Evolutionary conservation across 2,113 vertebrate species (phyloP), one percentile per base, ranked within the genome.

Genomic region (Capreolus pygargus): DNA sequence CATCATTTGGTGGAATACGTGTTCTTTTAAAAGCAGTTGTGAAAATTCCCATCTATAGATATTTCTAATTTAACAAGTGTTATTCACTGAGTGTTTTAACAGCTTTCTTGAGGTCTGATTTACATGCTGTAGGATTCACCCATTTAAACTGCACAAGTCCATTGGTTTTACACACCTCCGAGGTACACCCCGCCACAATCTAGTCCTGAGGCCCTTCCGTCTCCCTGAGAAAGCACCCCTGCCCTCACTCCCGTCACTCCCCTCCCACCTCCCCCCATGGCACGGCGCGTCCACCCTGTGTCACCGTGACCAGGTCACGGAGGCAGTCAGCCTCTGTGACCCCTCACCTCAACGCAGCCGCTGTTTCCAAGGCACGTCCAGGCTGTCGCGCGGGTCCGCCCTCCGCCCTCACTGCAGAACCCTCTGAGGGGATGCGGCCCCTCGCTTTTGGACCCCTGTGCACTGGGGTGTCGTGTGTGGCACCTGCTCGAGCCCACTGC

Each of bases 321-420:
- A 1, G 7, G 9, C 5, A 1, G 10, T 2, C 5, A 13, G 52
- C 52, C 23, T 10, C 33, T 2, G 81, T 54, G 21, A 23, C 81
- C 28, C 2, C 1, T 3, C 9, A 0, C 28, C 16, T 6, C 47
- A 8, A 17, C 1, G 43, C 78, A 0, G 78, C 78, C 2, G 78
- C 30, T 3, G 16, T 4, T 50, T 7, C 78, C 1, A 9, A 81
- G 47, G 47, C 19, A 3, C 17, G 0, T 1, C 47, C 47, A 1
- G 39, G 17, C 28, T 13, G 28, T 1, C 3, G 3, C 10, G 0
- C 0, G 3, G 16, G 0, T 4, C 28, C 2, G 78, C 30, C 17
- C 47, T n/a, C 17, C 16, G 0, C 30, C 30, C n/a, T 19, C 28
- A 2, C 16, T 12, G 78, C 17, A 4, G 47, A 21, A 1, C 9